Conservation (phyloP, 2,888 invertebrate species). For the Antheraea yamamai region DNA sequence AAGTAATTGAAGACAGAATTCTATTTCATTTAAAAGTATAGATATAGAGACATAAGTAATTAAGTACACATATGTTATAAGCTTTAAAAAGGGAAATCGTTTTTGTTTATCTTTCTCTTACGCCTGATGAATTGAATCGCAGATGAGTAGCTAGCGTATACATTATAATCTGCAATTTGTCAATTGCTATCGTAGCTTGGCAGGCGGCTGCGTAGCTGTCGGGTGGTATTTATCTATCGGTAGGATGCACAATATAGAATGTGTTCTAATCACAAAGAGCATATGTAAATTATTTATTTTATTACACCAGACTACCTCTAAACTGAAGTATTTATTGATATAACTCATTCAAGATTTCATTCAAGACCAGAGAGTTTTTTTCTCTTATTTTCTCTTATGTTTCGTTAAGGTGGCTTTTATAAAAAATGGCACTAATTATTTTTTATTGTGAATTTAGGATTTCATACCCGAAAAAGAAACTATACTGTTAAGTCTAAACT, state of each 20-base stretch:
- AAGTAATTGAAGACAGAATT: no score
- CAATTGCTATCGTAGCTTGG: slow-evolving; percentile 4
- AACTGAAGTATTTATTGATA: not conserved
- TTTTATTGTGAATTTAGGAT: not conserved
- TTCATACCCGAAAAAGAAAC: not conserved
- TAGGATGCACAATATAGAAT: not conserved
- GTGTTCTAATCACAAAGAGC: not conserved
- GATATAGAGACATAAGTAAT: not conserved
- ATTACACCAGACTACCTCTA: not conserved
- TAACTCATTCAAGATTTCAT: not conserved
- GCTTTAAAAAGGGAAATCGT: not conserved
- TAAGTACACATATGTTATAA: not conserved
- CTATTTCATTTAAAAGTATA: not conserved
- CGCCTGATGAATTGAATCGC: not conserved
- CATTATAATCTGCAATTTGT: not conserved
- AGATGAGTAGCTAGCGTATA: not conserved
- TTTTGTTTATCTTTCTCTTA: not conserved
- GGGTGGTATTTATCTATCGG: not conserved
- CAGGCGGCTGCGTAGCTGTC: slow-evolving; percentile 1
- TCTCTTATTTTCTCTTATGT: not conserved
- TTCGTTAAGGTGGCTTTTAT: not conserved
- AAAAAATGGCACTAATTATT: not conserved
- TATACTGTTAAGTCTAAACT: no score
- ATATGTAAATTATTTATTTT: not conserved
- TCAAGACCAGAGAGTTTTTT: not conserved